Percentiles rank a stretch among this genome's conserved stretches.
Evolutionary conservation across 35 echinoderm and acorn worm species (phyloP).

Genomic region (Acanthaster planci): DNA sequence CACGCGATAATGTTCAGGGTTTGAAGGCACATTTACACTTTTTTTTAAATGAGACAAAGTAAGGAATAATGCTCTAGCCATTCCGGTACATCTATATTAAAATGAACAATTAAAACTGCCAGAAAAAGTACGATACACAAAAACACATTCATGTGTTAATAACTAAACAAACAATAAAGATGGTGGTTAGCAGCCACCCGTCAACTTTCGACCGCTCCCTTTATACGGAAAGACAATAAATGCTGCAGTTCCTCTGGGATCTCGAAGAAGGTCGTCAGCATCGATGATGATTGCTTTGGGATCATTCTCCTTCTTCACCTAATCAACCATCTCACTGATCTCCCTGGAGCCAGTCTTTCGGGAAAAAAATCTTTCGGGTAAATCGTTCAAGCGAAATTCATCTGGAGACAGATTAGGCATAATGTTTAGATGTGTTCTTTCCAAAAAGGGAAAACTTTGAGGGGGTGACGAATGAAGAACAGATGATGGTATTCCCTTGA

Average conservation of each 20-base stretch:
- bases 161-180: too few species aligned
- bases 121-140: too few species aligned
- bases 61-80: too few species aligned
- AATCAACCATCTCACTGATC: slow-evolving; percentile 10
- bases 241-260: slow-evolving; percentile 19
- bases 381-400: background rate
- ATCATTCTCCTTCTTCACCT: slow-evolving; percentile 25
- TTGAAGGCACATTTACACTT: too few species aligned
- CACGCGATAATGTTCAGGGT: too few species aligned
- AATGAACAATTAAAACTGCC: too few species aligned
- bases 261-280: slow-evolving; percentile 37
- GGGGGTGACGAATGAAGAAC: slow-evolving; percentile 43
- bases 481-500: slow-evolving; percentile 24
- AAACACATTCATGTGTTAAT: too few species aligned
- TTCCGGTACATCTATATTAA: too few species aligned
- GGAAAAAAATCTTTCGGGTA: background rate
- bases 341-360: slow-evolving; percentile 29
- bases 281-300: slow-evolving; percentile 48
- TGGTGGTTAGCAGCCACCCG: too few species aligned
- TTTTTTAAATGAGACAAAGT: too few species aligned
- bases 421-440: slow-evolving; percentile 20
- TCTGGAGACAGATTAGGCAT: background rate
- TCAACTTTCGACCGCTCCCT: too few species aligned
- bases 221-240: too few species aligned
- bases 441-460: slow-evolving; percentile 38